phyloP scores from a whole-genome alignment of 1,140 invertebrate genomes.

The Myzus persicae region DNA sequence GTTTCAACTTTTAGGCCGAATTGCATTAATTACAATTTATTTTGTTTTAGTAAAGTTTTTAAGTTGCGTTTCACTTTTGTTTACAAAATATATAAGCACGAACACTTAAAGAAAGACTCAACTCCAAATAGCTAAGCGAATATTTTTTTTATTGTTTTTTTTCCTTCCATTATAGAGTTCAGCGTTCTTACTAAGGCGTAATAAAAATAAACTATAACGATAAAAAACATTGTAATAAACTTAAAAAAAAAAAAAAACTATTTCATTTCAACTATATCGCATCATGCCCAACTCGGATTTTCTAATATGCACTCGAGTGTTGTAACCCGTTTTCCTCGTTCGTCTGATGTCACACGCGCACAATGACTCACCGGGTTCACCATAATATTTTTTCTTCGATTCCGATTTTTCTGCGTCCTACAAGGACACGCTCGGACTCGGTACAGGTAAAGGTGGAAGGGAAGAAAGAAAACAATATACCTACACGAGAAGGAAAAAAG shows the following conservation, averaged over 20 bases:
- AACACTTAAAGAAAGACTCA: not conserved
- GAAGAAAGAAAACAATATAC: conserved; percentile 4
- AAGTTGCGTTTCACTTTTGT: not conserved
- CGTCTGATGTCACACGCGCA: conserved; percentile 26
- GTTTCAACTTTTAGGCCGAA: not conserved
- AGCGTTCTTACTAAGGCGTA: not conserved
- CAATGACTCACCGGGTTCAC: conserved; percentile 42
- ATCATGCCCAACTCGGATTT: conserved; percentile 12
- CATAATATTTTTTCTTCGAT: conserved; percentile 35
- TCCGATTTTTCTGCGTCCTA: conserved; percentile 41
- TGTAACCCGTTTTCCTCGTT: conserved; percentile 45
- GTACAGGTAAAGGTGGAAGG: not conserved
- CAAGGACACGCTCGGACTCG: conserved; percentile 16
- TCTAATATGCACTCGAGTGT: conserved; percentile 16
- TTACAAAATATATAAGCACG: conserved; percentile 43
- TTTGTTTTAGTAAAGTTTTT: not conserved
- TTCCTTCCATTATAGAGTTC: not conserved
- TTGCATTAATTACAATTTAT: not conserved
- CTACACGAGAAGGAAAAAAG: not conserved
- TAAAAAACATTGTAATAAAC: conserved; percentile 8
- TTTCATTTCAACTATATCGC: not conserved
- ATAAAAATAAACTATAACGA: conserved; percentile 12
- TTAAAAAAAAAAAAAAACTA: conserved; percentile 13
- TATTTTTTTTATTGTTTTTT: not conserved
- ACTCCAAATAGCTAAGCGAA: not conserved